Evolutionary conservation across 1,140 invertebrate species (phyloP), one percentile per base, ranked within the genome.

Genomic region (Drosophila nigrodunni): DNA sequence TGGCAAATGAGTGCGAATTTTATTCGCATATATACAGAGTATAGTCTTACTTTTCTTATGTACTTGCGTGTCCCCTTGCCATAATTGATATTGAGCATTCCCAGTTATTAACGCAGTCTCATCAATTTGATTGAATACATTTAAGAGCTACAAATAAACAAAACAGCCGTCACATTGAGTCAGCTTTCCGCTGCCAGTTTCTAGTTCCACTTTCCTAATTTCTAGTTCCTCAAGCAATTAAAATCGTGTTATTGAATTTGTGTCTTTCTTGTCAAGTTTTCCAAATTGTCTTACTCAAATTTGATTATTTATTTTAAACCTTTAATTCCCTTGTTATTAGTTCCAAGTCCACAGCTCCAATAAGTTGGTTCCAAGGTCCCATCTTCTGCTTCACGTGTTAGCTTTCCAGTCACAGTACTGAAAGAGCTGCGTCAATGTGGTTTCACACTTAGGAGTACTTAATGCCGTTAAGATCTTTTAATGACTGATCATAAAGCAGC

Each of bases 51-150:
- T 54, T 18, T 18, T 49, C 44, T 34, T 15, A 46, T 57, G 37
- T 35, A 39, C 10, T 41, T 11, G 58, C 11, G 21, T 30, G 10
- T 41, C 10, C n/a, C n/a, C 60, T 57, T 65, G 64, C 21, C 66
- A 74, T 77, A 80, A 88, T 87, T 88, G 79, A 74, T 88, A 80
- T 87, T 77, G 73, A 77, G 77, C 58, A 77, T 82, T 73, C 46
- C 76, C 67, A 60, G 82, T 78, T 76, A 87, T 78, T 85, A 65
- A 74, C 54, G 9, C 59, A 60, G 61, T 75, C 71, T 61, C 55
- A 37, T 61, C 55, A 37, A 34, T 62, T 72, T 66, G 73, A 67
- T 75, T 72, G 69, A 37, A 41, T 44, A 34, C 58, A 69, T 35
- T 71, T 44, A 71, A 43, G 21, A 57, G 6, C 25, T 30, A 5